Conservation (phyloP, 2,797 vertebrate species). For the Taeniopygia guttata region DNA sequence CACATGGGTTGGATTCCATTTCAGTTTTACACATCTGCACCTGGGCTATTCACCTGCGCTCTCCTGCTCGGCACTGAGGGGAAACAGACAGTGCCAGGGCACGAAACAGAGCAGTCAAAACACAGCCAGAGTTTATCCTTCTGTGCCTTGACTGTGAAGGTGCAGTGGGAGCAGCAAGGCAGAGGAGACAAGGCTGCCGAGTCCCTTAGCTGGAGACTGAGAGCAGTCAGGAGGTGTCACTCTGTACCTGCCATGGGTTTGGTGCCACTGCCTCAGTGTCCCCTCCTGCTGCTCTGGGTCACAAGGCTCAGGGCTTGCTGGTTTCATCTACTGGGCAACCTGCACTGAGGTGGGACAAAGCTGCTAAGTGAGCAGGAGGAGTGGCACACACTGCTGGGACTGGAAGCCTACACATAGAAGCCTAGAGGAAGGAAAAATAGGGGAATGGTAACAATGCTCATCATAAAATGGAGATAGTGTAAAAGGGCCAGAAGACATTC, state of each 20-base stretch:
- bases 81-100: background rate
- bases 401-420: background rate
- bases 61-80: background rate
- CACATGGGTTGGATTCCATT: fast-evolving
- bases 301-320: background rate
- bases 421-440: background rate
- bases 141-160: background rate
- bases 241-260: background rate
- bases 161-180: background rate
- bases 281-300: background rate
- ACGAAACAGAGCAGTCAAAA: background rate
- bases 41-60: background rate
- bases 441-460: background rate
- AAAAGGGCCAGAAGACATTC: background rate
- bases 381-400: background rate
- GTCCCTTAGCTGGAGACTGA: background rate
- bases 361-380: background rate
- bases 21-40: background rate
- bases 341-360: background rate
- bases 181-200: background rate
- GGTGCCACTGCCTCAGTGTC: background rate
- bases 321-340: background rate
- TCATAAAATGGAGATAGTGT: background rate
- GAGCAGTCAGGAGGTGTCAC: background rate
- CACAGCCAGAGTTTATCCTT: background rate